Evolutionary conservation across 2,888 invertebrate genomes (phyloP).

Genomic region (Leptopilina myrica): DNA sequence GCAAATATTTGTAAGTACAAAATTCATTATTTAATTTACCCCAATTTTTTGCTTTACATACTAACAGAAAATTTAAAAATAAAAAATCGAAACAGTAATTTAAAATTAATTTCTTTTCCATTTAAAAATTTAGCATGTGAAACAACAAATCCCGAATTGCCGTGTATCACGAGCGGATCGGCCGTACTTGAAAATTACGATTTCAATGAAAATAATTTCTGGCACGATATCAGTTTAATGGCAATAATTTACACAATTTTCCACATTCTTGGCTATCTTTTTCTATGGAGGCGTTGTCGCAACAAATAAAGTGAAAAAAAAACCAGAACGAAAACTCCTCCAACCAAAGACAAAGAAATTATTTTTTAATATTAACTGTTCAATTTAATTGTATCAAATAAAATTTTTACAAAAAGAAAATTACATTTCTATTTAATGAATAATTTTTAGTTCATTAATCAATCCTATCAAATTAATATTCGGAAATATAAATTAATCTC

Average conservation of each 20-base stretch:
- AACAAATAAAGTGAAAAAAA: constrained; percentile 49
- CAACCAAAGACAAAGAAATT: background rate
- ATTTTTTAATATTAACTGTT: background rate
- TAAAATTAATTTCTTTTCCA: background rate
- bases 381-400: too few relatives aligned
- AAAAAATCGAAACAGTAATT: too few relatives aligned
- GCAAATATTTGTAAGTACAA: constrained; percentile 83
- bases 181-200: constrained; percentile 86
- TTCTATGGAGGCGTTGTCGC: constrained; percentile 80
- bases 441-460: too few relatives aligned
- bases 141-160: constrained; percentile 79
- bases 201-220: constrained; percentile 82
- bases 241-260: constrained; percentile 82
- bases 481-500: too few relatives aligned
- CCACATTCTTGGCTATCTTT: constrained; percentile 84
- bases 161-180: constrained; percentile 85
- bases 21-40: too few relatives aligned
- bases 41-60: too few relatives aligned
- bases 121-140: constrained; percentile 80
- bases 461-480: too few relatives aligned
- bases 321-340: background rate
- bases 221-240: constrained; percentile 83
- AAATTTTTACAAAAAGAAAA: too few relatives aligned
- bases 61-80: too few relatives aligned
- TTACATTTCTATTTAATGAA: too few relatives aligned